Conservation (phyloP, 2,888 invertebrate species). For the Tachina grossa region DNA sequence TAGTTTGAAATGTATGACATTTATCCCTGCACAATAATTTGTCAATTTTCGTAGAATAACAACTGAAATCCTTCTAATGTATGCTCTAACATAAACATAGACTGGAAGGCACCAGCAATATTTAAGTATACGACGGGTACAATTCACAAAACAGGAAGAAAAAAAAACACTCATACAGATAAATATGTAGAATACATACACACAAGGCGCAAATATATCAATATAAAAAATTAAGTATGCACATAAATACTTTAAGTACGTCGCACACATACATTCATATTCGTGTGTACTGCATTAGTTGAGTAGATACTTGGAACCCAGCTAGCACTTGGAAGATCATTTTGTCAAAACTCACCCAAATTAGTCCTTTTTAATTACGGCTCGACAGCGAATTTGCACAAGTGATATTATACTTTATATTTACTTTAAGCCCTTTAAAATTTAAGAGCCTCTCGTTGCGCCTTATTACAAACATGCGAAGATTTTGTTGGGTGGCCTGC, state of each 20-base stretch:
- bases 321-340: too few species aligned
- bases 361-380: too few species aligned
- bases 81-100: conserved; percentile 66
- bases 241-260: neutral
- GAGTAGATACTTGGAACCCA: neutral
- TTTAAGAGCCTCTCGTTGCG: too few species aligned
- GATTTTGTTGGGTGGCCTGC: too few species aligned
- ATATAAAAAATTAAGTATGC: conserved; percentile 1
- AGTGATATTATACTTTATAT: too few species aligned
- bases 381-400: too few species aligned
- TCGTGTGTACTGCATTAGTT: neutral
- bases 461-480: too few species aligned
- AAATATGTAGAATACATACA: neutral
- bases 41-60: conserved; percentile 66
- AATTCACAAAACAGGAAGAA: neutral
- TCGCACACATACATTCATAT: neutral
- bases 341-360: too few species aligned
- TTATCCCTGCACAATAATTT: conserved; percentile 68
- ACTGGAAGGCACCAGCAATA: conserved; percentile 63
- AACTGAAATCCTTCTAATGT: conserved; percentile 74
- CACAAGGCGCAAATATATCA: neutral
- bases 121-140: conserved; percentile 32
- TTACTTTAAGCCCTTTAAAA: too few species aligned
- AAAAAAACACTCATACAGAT: neutral
- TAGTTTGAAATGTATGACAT: conserved; percentile 64